Conservation (phyloP, 2,113 vertebrate species). For the Mohoua ochrocephala region DNA sequence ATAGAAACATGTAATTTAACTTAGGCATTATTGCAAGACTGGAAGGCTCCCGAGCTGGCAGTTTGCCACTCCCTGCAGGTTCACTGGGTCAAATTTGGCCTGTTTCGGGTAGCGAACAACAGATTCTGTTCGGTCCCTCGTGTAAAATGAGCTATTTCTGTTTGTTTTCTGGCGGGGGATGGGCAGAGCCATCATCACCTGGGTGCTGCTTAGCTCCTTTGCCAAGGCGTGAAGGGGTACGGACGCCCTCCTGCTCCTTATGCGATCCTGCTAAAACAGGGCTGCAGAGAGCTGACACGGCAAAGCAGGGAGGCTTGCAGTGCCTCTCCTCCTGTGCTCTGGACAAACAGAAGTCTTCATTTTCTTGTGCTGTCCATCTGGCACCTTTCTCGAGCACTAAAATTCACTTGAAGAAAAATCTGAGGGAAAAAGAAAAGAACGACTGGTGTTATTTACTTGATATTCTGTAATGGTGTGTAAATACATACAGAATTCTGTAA, state of each 20-base stretch:
- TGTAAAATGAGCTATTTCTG: constrained; percentile 24
- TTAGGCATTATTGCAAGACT: constrained; percentile 22
- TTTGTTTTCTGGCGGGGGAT: neutral
- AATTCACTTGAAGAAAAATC: constrained; percentile 8
- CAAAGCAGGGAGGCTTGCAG: neutral
- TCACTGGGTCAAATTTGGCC: constrained; percentile 15
- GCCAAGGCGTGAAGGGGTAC: neutral
- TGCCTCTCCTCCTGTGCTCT: neutral
- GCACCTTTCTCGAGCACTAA: constrained; percentile 35
- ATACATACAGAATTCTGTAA: constrained; percentile 69
- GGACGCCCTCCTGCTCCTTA: neutral
- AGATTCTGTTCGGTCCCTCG: neutral
- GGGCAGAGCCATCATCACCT: neutral
- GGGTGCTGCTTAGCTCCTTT: neutral
- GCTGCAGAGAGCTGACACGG: neutral
- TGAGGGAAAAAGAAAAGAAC: neutral
- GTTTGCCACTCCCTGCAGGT: neutral
- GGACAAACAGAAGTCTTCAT: constrained; percentile 18
- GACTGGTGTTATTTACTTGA: constrained; percentile 40
- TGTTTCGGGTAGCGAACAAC: neutral
- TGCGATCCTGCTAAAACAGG: neutral
- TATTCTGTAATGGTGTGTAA: constrained; percentile 74
- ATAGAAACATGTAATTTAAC: constrained; percentile 63
- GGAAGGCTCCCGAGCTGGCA: constrained; percentile 20
- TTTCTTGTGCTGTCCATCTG: constrained; percentile 41